Conservation (phyloP, 2,113 vertebrate species). For the Halcyon malimbica region DNA sequence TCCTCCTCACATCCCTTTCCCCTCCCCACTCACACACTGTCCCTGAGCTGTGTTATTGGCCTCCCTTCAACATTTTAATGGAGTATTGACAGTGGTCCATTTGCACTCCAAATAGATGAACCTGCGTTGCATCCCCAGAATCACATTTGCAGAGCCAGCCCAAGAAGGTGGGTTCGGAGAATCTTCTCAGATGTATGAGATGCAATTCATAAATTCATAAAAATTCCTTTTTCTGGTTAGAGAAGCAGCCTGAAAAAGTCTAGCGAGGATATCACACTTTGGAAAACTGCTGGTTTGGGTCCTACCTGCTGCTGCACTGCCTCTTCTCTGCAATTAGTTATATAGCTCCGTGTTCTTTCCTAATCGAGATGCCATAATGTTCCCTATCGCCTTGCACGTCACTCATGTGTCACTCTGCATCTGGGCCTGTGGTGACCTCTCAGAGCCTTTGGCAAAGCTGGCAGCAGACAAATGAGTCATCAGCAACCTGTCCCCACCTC, state of each 20-base stretch:
- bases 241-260: conserved; percentile 16
- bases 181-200: not conserved
- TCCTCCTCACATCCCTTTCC: not conserved
- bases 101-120: not conserved
- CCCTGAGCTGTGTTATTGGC: not conserved
- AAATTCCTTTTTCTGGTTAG: not conserved
- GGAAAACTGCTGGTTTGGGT: not conserved
- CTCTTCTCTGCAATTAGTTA: conserved; percentile 1
- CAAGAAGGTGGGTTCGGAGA: not conserved
- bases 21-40: not conserved
- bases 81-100: conserved; percentile 12
- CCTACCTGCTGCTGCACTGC: conserved; percentile 28
- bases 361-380: not conserved
- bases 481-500: not conserved
- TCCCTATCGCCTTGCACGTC: not conserved
- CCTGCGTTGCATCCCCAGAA: not conserved
- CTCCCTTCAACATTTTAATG: conserved; percentile 42
- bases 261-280: not conserved
- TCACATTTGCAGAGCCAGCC: not conserved
- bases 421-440: not conserved
- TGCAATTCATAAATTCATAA: not conserved
- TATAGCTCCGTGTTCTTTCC: conserved; percentile 19
- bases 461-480: conserved; percentile 17
- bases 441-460: not conserved
- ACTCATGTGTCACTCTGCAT: not conserved